phyloP scores from a whole-genome alignment of 2,113 vertebrate species.

The Silurus asotus region DNA sequence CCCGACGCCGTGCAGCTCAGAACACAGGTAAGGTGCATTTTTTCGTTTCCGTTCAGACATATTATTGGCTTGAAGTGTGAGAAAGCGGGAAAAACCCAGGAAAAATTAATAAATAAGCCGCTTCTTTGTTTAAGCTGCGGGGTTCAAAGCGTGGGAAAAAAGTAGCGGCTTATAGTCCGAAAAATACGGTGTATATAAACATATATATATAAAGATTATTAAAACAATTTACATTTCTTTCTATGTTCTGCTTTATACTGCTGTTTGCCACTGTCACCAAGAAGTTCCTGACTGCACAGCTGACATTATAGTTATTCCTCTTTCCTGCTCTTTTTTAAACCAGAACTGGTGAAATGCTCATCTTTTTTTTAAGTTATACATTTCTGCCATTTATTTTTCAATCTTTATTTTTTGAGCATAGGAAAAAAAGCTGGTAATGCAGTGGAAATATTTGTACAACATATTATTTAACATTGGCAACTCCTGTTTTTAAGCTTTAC shows the following conservation, averaged over 20 bases:
- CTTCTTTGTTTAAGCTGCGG: no score
- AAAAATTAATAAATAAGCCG: no score
- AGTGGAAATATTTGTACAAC: background rate
- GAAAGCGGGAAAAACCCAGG: no score
- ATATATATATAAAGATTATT: no score
- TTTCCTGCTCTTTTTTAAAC: background rate
- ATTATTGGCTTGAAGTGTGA: no score
- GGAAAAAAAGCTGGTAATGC: background rate
- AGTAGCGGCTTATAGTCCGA: no score
- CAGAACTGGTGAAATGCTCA: background rate
- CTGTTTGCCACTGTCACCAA: background rate
- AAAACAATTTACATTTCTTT: background rate
- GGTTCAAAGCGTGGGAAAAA: no score
- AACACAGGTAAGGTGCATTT: no score
- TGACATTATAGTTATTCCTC: background rate
- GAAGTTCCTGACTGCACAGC: background rate
- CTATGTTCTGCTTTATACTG: background rate
- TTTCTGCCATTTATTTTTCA: background rate
- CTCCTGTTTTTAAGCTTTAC: background rate
- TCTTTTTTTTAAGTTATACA: background rate
- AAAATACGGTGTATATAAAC: no score
- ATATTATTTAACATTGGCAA: background rate
- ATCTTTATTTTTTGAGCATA: background rate
- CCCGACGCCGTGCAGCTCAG: no score
- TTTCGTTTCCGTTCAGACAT: no score